Evolutionary conservation across 1,140 invertebrate species (phyloP).

Genomic region (Drosophila tani): DNA sequence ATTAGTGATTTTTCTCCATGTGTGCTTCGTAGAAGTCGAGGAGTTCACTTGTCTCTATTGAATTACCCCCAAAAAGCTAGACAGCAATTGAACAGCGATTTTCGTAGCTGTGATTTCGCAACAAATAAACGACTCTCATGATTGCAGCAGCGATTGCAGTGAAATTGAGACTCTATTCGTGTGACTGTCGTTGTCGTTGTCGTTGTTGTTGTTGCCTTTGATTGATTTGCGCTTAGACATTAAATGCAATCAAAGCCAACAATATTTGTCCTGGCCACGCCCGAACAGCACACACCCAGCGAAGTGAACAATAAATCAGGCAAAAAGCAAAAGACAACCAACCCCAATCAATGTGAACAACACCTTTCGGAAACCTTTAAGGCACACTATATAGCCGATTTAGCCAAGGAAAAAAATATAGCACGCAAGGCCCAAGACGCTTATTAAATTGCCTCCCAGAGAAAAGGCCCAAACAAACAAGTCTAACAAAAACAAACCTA

Average conservation of each 20-base stretch:
- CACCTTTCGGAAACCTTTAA: conserved; percentile 32
- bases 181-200: conserved; percentile 9
- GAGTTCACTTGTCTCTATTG: conserved; percentile 40
- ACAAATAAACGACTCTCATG: conserved; percentile 64
- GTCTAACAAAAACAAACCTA: conserved; percentile 48
- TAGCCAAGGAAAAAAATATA: conserved; percentile 14
- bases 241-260: conserved; percentile 56
- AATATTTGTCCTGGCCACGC: conserved; percentile 52
- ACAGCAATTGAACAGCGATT: conserved; percentile 46
- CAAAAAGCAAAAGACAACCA: neutral
- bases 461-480: conserved; percentile 43
- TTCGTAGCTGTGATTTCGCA: conserved; percentile 31
- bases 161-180: conserved; percentile 34
- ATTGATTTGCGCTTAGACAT: conserved; percentile 55
- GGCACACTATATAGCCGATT: conserved; percentile 36
- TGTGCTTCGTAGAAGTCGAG: conserved; percentile 8
- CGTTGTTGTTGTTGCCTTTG: conserved; percentile 28
- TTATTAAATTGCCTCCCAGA: conserved; percentile 22
- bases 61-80: conserved; percentile 38
- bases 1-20: neutral
- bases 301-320: conserved; percentile 32
- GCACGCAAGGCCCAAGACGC: conserved; percentile 31
- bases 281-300: neutral
- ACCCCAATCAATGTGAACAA: conserved; percentile 35
- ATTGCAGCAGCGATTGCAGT: conserved; percentile 57